Base-by-base conservation (phyloP, 2,888 invertebrate genomes). In the Chesias legatella region DNA sequence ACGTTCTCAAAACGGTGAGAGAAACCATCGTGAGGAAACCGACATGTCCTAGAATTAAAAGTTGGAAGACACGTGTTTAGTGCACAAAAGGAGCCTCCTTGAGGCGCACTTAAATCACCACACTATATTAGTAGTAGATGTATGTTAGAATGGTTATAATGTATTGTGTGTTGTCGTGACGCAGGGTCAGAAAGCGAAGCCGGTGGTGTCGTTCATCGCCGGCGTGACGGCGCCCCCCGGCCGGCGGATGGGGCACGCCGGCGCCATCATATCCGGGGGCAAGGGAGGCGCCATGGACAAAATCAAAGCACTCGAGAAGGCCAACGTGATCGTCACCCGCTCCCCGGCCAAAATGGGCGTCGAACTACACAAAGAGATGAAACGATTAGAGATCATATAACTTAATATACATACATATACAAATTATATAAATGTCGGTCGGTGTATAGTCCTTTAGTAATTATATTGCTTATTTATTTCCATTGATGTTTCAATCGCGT, bases 281-380 rank as follows among this genome's bases (percentile, higher is more conserved):
- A 98, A 98, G 79, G 99, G 99, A 51, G 98, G 98, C 37, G 99
- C 99, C 42, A 94, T 95, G 85, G 98, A 98, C 73, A 99, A 99
- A 89, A 99, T 99, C 57, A 94, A 95, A 64, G 98, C 99, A 42
- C 88, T 99, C 49, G 94, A 95, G 85, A 94, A 93, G 41, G 98
- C 98, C 53, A 96, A 97, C 60, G 98, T 98, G 10, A 93, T 96
- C 65, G 98, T 99, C 7, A 96, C 97, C 23, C 94, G 94, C 82
- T 98, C 98, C 58, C 98, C 98, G 7, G 98, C 98, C 51, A 95
- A 98, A 88, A 96, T 99, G 95, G 98, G 98, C 33, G 91, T 91
- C 40, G 94, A 95, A 79, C 90, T 98, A 62, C 82, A 93, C 57
- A 95, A 96, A 88, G 96, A 95, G 89, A 96, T 97, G 96, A 93